Percentiles rank a stretch among this genome's conserved stretches.
Conservation (phyloP, 2,113 vertebrate genomes). For the Calidris pugnax region DNA sequence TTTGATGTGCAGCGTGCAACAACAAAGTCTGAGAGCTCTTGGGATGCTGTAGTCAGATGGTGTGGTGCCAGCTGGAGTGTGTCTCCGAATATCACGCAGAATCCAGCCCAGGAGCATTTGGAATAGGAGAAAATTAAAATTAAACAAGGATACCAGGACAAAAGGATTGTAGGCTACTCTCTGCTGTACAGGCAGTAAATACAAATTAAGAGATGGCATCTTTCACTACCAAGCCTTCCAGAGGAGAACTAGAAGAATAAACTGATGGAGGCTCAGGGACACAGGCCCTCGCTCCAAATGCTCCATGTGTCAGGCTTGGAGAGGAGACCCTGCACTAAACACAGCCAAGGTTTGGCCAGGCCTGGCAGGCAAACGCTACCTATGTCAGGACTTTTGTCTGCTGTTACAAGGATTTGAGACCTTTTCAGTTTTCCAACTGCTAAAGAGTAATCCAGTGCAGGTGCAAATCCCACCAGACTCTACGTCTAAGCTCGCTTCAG, state of each 20-base stretch:
- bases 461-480: too few species aligned
- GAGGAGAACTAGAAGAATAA: neutral
- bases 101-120: neutral
- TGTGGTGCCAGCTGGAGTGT: neutral
- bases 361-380: too few species aligned
- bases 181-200: neutral
- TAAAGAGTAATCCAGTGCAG: too few species aligned
- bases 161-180: neutral
- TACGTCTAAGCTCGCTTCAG: too few species aligned
- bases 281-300: neutral
- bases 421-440: too few species aligned
- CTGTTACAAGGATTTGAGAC: too few species aligned
- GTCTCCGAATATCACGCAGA: neutral
- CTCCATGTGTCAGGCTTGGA: neutral
- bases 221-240: neutral
- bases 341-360: fast-evolving
- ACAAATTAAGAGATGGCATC: neutral
- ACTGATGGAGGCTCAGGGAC: neutral
- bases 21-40: neutral
- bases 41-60: neutral
- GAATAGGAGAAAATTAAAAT: neutral
- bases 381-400: too few species aligned
- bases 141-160: neutral
- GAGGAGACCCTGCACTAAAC: neutral
- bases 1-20: neutral